Evolutionary conservation across 92 coral and sea anemone genomes (phyloP), one percentile per base, ranked within the genome.

Genomic region (Porites divaricata): DNA sequence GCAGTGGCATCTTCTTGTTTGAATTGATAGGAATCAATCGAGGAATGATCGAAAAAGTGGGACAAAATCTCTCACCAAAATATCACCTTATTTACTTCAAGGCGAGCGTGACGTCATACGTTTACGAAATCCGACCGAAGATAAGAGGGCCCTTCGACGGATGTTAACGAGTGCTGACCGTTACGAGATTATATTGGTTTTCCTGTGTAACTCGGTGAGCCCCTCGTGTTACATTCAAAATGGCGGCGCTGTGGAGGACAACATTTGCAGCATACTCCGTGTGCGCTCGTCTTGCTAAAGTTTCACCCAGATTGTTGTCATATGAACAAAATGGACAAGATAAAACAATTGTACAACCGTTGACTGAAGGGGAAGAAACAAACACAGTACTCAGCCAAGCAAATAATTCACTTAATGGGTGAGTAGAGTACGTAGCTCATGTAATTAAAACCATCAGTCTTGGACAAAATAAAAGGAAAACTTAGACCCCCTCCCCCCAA

Each of bases 331-430:
- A 58, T 25, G 24, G 76, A 59, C 70, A 21, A 21, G 22, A 72
- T 58, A 49, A 12, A 72, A 21, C 71, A 61, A 82, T 14, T 52
- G 14, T 6, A 35, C 45, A 35, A 35, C 45, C 19, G 19, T 23
- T 28, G 48, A 48, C 50, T 14, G 62, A 80, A 25, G 51, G 64
- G 26, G 79, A 61, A 20, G 78, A 82, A 72, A 82, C 72, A 23
- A 35, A 48, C 10, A 17, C 74, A 52, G 52, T 65, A 52, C 8
- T 20, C 26, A 24, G 22, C 72, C 23, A 68, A 61, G 70, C 72
- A 62, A 82, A 24, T 82, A 72, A 71, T 63, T 82, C 79, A 56
- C 17, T 48, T 22, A 79, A 82, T 19, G 72, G 78, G 86, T 82
- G 9, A 66, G 72, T 26, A 14, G 59, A 54, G 25, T 5, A 67